Evolutionary conservation across 1,140 invertebrate species (phyloP), one percentile per base, ranked within the genome.

Genomic region (Charaxes varanes): DNA sequence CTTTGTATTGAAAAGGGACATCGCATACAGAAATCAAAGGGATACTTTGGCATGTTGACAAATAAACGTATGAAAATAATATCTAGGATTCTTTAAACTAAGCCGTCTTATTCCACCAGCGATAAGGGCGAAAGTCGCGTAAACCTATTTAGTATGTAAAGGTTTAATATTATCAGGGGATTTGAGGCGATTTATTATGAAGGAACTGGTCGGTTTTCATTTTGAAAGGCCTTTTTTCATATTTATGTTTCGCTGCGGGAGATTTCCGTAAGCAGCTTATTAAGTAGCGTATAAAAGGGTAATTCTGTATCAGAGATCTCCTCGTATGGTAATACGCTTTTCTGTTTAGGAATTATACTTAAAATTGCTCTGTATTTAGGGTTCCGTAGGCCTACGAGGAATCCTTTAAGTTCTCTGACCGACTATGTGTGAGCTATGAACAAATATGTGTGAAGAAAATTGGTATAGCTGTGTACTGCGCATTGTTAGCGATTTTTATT

Each of bases 31-130:
- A 65, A 71, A 71, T 77, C 69, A 77, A 73, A 77, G 72, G 69
- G 64, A 69, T 73, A 77, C 58, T 72, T 64, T 69, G 67, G 54
- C 61, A 69, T 67, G 65, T 77, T 69, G 69, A 71, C 72, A 73
- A 73, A 77, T 72, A 72, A 48, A 57, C 43, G 53, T 56, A 62
- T 53, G 41, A 66, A 69, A 69, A 71, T 69, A 63, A 61, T 63
- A 64, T 54, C 47, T 53, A 36, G 22, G 18, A 23, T 3, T 2
- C 4, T 27, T 15, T 10, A 33, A 4, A 3, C n/a, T 2, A 65
- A 44, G 23, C 27, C 51, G 0, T 22, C 28, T 45, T 52, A 41
- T 18, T 3, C 0, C 1, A 4, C 4, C 2, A 4, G 5, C 0
- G 2, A 36, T 47, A 65, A 31, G 27, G 41, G 33, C 12, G 22